Base-by-base conservation (phyloP, 2,797 vertebrate genomes). In the Xiphorhynchus erythropygius region DNA sequence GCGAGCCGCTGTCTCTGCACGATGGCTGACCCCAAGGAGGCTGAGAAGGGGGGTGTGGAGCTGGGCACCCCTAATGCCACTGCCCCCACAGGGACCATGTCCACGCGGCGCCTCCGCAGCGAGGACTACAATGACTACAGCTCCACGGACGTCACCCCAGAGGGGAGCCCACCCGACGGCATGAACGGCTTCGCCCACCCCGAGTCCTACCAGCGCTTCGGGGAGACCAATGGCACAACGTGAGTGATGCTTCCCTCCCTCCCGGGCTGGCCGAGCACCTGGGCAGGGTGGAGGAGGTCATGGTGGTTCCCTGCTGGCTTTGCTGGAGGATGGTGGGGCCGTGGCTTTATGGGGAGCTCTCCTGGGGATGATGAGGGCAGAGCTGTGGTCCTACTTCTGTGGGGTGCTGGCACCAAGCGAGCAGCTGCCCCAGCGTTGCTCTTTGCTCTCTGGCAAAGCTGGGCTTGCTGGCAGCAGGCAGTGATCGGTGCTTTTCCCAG, bases 81-180 rank as follows among this genome's bases (percentile, higher is more conserved):
- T 98, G 65, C 81, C 11, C 75, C 97, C 57, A 2, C 97, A 98
- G 98, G 95, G 82, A 96, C 96, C 95, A 98, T 98, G 98, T 98
- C 98, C 89, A 97, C 97, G 2, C 97, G 96, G 93, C 97, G 98
- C 57, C 97, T 98, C 49, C 97, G 96, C 87, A 97, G 95, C 0
- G 98, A 98, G 86, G 97, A 97, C 68, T 98, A 98, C 94, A 98
- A 97, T 0, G 98, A 98, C 96, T 98, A 98, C 96, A 98, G 98
- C 63, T 98, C 98, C 84, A 98, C 98, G 0, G 98, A 98, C 0
- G 97, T 89, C 35, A 97, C 98, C 0, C 98, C 98, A 0, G 97
- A 98, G 47, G 97, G 96, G 42, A 98, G 97, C 87, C 97, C 98
- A 0, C 94, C 98, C 0, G 93, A 92, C 0, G 96, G 95, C 57